Base-by-base conservation (phyloP, 2,113 vertebrate species). In the Podarcis raffonei region DNA sequence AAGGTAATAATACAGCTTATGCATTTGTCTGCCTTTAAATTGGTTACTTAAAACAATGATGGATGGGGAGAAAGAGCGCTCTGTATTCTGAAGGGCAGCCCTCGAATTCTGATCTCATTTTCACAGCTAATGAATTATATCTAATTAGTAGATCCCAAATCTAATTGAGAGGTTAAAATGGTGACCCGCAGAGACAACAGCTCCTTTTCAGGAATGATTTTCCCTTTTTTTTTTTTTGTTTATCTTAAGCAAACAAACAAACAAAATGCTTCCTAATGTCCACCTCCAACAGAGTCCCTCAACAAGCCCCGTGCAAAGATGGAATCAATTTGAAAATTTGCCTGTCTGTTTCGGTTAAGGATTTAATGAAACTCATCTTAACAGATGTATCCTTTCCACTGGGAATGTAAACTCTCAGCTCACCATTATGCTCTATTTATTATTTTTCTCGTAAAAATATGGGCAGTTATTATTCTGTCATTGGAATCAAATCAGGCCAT, bases 61-160 rank as follows among this genome's bases (percentile, higher is more conserved):
- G 98, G 98, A 99, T 99, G 98, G 98, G 97, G 94, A 95, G 95
- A 97, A 96, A 96, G 97, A 98, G 96, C 59, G 72, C 81, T 97
- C 98, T 98, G 97, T 97, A 97, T 99, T 98, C 97, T 95, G 97
- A 97, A 97, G 97, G 98, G 97, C 97, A 97, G 98, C 97, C 97
- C 98, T 98, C 98, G 98, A 98, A 98, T 99, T 98, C 97, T 97
- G 97, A 98, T 98, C 97, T 97, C 96, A 96, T 97, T 98, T 98
- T 98, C 98, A 97, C 97, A 96, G 97, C 98, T 99, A 99, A 99
- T 99, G 98, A 99, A 99, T 98, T 98, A 98, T 98, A 99, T 99
- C 98, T 98, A 99, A 99, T 99, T 99, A 99, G 97, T 95, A 96
- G 95, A 95, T 95, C 97, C 97, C 97, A 98, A 98, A 99, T 98